A percentile compares a stretch with the other conserved stretches of the same genome.
These are phyloP conservation scores for Conus betulinus DNA, from an alignment of 1,140 invertebrate species.

Conservation along the genomic window DNA sequence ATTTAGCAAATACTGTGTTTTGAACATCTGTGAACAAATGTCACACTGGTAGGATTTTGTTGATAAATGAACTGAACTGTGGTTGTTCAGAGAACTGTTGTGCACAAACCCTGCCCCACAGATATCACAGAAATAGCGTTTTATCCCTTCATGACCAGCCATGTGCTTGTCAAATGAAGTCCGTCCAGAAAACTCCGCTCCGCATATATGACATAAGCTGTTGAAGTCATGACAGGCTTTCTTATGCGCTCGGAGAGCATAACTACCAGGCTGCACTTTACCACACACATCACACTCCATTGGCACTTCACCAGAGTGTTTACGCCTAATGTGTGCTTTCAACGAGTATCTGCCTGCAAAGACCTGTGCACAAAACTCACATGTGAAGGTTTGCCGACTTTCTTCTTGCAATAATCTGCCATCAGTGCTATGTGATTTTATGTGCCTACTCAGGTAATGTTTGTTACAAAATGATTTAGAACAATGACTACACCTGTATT, in stretches of 20 bases:
- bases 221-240: constrained; percentile 16
- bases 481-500: neutral
- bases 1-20: neutral
- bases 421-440: neutral
- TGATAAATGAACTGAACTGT: neutral
- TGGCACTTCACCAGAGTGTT: neutral
- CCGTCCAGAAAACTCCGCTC: neutral
- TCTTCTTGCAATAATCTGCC: neutral
- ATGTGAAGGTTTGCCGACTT: neutral
- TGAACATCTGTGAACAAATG: constrained; percentile 20
- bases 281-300: constrained; percentile 17
- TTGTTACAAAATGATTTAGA: neutral
- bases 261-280: neutral
- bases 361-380: constrained; percentile 2
- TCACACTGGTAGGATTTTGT: constrained; percentile 8
- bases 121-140: constrained; percentile 10
- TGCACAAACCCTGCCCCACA: neutral
- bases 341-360: neutral
- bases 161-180: constrained; percentile 9
- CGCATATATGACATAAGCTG: constrained; percentile 6
- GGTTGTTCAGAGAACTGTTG: constrained; percentile 15
- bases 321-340: constrained; percentile 7
- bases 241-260: neutral
- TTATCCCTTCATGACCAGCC: neutral
- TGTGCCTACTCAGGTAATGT: neutral